Evolutionary conservation across 1,140 invertebrate species (phyloP), one percentile per base, ranked within the genome.

Genomic region (Listronotus oregonensis): DNA sequence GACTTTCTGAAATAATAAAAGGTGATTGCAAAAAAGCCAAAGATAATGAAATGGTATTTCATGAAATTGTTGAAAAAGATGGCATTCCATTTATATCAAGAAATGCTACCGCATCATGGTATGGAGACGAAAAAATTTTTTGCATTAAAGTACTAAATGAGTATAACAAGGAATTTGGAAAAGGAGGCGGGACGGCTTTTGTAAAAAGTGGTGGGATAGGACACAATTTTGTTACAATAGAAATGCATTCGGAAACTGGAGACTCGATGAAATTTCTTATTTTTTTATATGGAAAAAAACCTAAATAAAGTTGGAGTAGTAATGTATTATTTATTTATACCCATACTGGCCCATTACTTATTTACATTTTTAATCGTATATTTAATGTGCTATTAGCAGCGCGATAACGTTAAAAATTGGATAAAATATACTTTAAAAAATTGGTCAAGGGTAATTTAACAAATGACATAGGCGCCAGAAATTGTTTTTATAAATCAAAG

Each of bases 131-230:
- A n/a, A 65, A 51, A 52, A 43, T 66, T 17, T 66, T 27, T 40
- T 66, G 64, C 27, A 39, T 66, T 12, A 60, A 60, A 58, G 49
- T 50, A 3, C 6, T 66, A 6, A 66, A 66, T 44, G 57, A 66
- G 14, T 55, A 60, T 17, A 60, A 60, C n/a, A 66, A 50, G 40
- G 39, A 60, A 31, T 49, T 50, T 34, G 52, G 44, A 18, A 66
- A 66, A 49, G 64, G 56, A 18, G 58, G 64, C 6, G 57, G 64
- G 1, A 66, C 15, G 6, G 63, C 39, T 6, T 42, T 59, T n/a
- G 11, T 65, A n/a, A 60, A 66, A 27, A n/a, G 55, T 4, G 57
- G 64, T n/a, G 64, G 57, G n/a, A 11, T 61, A n/a, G 49, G 43
- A 10, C 64, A 66, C 31, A 31, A 60, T 34, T 66, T 51, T 27